Evolutionary conservation across 2,888 invertebrate species (phyloP).

Genomic region (Helicoverpa assulta): DNA sequence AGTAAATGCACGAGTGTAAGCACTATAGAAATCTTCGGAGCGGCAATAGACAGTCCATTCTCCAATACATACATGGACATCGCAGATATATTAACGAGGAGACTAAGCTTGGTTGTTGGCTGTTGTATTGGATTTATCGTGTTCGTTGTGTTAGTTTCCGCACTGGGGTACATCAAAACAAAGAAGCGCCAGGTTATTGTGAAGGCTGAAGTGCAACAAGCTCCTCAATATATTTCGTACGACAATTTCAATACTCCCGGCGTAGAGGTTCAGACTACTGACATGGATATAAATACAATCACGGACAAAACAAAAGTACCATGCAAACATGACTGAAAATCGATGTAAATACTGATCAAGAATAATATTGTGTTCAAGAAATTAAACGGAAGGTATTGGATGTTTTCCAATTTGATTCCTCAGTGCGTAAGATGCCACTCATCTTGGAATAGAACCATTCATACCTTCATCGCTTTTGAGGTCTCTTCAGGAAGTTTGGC

Average conservation of each 20-base stretch:
- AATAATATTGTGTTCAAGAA: slow-evolving; percentile 52
- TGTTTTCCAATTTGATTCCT: slow-evolving; percentile 74
- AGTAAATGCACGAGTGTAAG: slow-evolving; percentile 94
- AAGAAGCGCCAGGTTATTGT: slow-evolving; percentile 95
- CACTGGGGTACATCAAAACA: slow-evolving; percentile 95
- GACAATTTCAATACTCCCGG: slow-evolving; percentile 84
- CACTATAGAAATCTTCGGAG: slow-evolving; percentile 93
- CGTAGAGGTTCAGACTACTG: slow-evolving; percentile 82
- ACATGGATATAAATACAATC: slow-evolving; percentile 86
- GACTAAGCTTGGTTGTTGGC: slow-evolving; percentile 96
- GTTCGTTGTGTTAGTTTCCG: slow-evolving; percentile 95
- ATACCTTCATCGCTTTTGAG: slow-evolving; percentile 76
- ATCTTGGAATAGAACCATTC: slow-evolving; percentile 73
- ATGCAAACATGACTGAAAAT: slow-evolving; percentile 74
- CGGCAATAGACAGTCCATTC: slow-evolving; percentile 88
- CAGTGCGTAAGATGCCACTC: slow-evolving; percentile 77
- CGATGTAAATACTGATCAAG: slow-evolving; percentile 58
- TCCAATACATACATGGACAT: slow-evolving; percentile 93
- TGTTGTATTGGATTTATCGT: slow-evolving; percentile 96
- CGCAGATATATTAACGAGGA: slow-evolving; percentile 94
- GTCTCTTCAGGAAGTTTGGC: slow-evolving; percentile 79
- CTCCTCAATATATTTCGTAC: slow-evolving; percentile 95
- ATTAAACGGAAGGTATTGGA: slow-evolving; percentile 66
- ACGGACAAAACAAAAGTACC: slow-evolving; percentile 82
- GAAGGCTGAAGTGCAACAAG: slow-evolving; percentile 92